A percentile compares a stretch with the other conserved stretches of the same genome.
phyloP scores from a whole-genome alignment of 1,140 invertebrate species.

The Sinonovacula constricta region DNA sequence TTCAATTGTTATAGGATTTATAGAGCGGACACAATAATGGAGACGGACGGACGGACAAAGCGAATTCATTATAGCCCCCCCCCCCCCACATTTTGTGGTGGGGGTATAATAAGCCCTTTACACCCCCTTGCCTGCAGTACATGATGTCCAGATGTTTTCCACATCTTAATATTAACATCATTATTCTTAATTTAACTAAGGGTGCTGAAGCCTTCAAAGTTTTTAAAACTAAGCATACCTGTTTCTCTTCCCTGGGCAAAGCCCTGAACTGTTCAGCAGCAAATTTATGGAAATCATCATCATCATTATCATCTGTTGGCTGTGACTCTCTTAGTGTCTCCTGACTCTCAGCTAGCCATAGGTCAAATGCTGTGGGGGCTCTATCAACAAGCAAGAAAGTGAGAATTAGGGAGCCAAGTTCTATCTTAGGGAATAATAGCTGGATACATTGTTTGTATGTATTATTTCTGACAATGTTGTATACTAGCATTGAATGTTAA shows the following conservation, averaged over 20 bases:
- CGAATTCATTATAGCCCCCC: not conserved
- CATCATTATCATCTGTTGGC: constrained; percentile 62
- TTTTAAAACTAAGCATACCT: constrained; percentile 55
- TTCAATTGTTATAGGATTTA: too few species aligned
- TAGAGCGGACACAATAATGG: too few species aligned
- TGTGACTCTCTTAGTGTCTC: constrained; percentile 60
- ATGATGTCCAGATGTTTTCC: not conserved
- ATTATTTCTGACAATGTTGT: too few species aligned
- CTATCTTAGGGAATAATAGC: too few species aligned
- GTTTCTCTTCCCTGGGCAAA: constrained; percentile 71
- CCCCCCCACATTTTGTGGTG: not conserved
- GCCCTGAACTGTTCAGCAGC: constrained; percentile 68
- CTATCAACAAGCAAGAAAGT: too few species aligned
- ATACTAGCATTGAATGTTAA: too few species aligned
- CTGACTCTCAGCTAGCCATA: constrained; percentile 71
- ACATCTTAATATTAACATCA: not conserved
- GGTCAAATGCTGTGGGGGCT: constrained; percentile 67
- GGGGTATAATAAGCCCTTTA: not conserved
- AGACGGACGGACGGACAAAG: not conserved
- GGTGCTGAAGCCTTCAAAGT: not conserved
- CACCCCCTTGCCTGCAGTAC: not conserved
- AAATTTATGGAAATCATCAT: constrained; percentile 64
- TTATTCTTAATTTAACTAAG: not conserved
- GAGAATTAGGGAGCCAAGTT: too few species aligned
- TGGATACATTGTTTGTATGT: too few species aligned